phyloP scores from a whole-genome alignment of 2,888 invertebrate genomes.

The Orchestes rusci region DNA sequence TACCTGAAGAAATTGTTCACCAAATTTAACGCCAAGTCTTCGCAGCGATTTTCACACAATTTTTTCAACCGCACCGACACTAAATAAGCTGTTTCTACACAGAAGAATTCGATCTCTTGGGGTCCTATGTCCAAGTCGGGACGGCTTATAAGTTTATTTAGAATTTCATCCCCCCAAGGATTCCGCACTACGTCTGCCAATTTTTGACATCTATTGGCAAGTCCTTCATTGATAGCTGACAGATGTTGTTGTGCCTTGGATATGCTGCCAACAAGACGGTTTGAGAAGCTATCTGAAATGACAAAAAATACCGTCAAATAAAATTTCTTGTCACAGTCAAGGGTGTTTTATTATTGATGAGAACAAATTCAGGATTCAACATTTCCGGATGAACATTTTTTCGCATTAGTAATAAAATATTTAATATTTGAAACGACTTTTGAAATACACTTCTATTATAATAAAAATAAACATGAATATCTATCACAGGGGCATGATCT shows the following conservation, averaged over 20 bases:
- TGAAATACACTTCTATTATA: too few species aligned
- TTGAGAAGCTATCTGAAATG: conserved; percentile 22
- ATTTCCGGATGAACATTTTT: too few species aligned
- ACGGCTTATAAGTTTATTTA: conserved; percentile 36
- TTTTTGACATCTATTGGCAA: conserved; percentile 39
- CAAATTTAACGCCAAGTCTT: conserved; percentile 54
- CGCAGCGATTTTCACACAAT: conserved; percentile 54
- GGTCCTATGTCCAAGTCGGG: conserved; percentile 37
- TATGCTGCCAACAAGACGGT: conserved; percentile 32
- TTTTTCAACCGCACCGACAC: conserved; percentile 53
- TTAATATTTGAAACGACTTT: neutral
- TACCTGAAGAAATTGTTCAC: conserved; percentile 47
- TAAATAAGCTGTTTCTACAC: conserved; percentile 51
- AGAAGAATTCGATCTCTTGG: conserved; percentile 49
- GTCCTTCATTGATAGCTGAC: conserved; percentile 35
- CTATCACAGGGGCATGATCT: too few species aligned
- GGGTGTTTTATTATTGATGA: too few species aligned
- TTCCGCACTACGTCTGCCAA: conserved; percentile 40
- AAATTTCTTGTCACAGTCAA: too few species aligned
- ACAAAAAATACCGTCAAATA: too few species aligned
- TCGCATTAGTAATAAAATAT: too few species aligned
- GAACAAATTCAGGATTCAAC: too few species aligned
- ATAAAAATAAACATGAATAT: too few species aligned
- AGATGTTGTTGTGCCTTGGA: conserved; percentile 37
- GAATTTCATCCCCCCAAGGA: conserved; percentile 40